Conservation (phyloP, 2,888 invertebrate genomes). For the Drosophila peninsularis region DNA sequence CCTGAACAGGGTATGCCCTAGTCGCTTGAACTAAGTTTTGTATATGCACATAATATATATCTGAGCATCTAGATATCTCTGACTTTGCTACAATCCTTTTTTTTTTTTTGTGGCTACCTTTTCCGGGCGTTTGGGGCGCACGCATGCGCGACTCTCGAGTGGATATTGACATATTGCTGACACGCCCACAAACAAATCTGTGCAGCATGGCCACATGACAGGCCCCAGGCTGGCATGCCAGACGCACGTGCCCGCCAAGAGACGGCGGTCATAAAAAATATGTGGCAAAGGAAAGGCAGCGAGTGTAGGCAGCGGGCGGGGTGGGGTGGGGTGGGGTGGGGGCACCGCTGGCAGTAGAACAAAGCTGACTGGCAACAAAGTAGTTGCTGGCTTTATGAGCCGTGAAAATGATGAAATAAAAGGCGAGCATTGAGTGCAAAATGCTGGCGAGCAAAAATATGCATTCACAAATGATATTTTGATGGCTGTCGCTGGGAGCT, state of each 20-base stretch:
- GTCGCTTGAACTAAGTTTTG: not conserved
- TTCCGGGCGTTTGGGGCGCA: slow-evolving; percentile 37
- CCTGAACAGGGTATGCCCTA: not conserved
- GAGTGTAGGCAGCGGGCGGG: too few relatives aligned
- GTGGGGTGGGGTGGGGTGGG: not conserved
- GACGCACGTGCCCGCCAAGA: slow-evolving; percentile 50
- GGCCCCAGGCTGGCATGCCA: slow-evolving; percentile 17
- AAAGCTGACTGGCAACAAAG: slow-evolving; percentile 64
- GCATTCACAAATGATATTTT: slow-evolving; percentile 53
- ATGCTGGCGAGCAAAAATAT: slow-evolving; percentile 23
- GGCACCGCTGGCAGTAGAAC: slow-evolving; percentile 4
- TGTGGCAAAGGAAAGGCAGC: not conserved
- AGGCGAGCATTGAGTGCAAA: slow-evolving; percentile 13
- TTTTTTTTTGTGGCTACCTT: slow-evolving; percentile 33
- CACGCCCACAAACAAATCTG: slow-evolving; percentile 78
- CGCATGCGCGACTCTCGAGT: slow-evolving; percentile 73
- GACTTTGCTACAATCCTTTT: slow-evolving; percentile 37
- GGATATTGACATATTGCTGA: slow-evolving; percentile 76
- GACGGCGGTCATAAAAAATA: slow-evolving; percentile 2
- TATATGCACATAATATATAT: not conserved
- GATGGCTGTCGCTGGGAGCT: slow-evolving; percentile 50
- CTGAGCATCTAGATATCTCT: not conserved
- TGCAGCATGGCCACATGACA: slow-evolving; percentile 24
- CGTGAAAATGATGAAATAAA: slow-evolving; percentile 68
- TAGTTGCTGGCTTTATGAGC: slow-evolving; percentile 67